A percentile compares a stretch with the other conserved stretches of the same genome.
phyloP scores from a whole-genome alignment of 2,888 invertebrate species.

The Macrophya alboannulata region DNA sequence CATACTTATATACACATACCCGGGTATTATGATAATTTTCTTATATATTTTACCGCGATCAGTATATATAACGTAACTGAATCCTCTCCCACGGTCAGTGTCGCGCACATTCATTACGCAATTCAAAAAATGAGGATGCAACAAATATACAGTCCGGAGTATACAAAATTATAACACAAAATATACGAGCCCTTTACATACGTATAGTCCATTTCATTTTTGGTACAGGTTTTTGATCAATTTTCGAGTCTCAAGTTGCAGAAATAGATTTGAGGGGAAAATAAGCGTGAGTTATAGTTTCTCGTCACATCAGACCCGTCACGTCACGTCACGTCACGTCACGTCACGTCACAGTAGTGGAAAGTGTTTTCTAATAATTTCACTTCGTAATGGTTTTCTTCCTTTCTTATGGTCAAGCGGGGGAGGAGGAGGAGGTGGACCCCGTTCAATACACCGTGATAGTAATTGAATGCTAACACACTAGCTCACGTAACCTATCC shows the following conservation, averaged over 20 bases:
- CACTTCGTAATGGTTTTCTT: conserved; percentile 59
- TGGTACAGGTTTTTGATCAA: no score
- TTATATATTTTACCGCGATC: background rate
- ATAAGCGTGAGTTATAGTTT: background rate
- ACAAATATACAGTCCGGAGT: no score
- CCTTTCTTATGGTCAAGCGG: conserved; percentile 43
- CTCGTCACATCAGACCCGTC: background rate
- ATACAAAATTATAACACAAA: no score
- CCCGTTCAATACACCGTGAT: conserved; percentile 26
- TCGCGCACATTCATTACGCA: no score
- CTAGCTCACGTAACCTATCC: conserved; percentile 29
- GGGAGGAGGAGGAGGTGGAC: no score
- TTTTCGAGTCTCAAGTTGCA: no score
- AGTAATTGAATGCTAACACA: conserved; percentile 39
- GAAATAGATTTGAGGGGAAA: background rate
- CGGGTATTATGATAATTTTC: background rate
- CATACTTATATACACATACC: no score
- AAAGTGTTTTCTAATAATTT: conserved; percentile 64
- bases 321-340: background rate
- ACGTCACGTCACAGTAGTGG: conserved; percentile 9
- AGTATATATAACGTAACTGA: no score
- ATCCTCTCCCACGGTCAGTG: no score
- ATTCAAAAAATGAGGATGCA: no score
- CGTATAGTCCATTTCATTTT: no score
- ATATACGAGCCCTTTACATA: no score